These are phyloP conservation scores for Nomada ruficornis DNA, from an alignment of 2,888 invertebrate species.

Conservation along the genomic window DNA sequence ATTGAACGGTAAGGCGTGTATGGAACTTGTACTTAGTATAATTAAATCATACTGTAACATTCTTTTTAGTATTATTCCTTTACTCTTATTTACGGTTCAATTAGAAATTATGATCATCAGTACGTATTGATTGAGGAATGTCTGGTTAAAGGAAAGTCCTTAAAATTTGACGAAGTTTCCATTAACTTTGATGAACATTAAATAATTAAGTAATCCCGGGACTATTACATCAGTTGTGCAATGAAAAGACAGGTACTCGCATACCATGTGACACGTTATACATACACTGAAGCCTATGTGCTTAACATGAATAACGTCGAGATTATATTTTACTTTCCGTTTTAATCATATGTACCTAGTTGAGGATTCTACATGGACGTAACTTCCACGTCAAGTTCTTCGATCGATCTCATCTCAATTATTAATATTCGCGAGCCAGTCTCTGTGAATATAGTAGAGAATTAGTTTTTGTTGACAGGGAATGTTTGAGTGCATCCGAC, in stretches of 20 bases:
- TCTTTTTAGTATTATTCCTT: too few species aligned
- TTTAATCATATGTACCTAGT: constrained; percentile 1
- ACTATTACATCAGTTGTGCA: constrained; percentile 3
- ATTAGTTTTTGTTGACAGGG: neutral
- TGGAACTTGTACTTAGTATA: too few species aligned
- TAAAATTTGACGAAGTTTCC: constrained; percentile 22
- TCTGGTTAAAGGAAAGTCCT: neutral
- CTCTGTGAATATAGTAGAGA: neutral
- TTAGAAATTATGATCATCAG: neutral
- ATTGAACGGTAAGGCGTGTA: too few species aligned
- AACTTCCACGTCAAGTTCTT: neutral
- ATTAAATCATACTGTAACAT: too few species aligned
- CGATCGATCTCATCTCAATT: neutral
- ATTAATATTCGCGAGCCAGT: neutral
- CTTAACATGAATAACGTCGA: constrained; percentile 9
- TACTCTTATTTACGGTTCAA: too few species aligned
- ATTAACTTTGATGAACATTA: constrained; percentile 21
- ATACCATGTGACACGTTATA: neutral
- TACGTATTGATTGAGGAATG: neutral
- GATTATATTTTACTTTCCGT: constrained; percentile 12
- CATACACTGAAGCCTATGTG: neutral
- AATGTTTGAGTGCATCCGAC: neutral
- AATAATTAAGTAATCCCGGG: constrained; percentile 23
- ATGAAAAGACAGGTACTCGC: constrained; percentile 6
- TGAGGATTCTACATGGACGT: neutral